phyloP scores from a whole-genome alignment of 1,140 invertebrate species.

The Ridgeia piscesae region DNA sequence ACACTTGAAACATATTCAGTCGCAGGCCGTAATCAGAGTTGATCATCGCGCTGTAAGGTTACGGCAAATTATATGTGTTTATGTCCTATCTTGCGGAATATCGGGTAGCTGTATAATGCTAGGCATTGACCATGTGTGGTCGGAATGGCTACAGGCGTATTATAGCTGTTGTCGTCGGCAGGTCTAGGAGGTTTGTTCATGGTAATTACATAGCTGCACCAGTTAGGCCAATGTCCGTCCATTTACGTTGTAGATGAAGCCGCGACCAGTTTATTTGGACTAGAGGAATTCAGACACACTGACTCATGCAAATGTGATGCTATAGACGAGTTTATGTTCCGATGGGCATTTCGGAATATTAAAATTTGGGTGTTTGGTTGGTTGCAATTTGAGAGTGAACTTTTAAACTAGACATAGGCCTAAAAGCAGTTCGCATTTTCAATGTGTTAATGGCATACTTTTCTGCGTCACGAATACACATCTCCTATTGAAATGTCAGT shows the following conservation, averaged over 20 bases:
- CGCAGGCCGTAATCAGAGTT: not conserved
- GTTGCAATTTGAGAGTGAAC: not conserved
- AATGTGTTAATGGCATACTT: no score
- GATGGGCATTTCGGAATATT: not conserved
- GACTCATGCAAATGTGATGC: not conserved
- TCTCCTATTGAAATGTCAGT: no score
- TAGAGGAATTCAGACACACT: not conserved
- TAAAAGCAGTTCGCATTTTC: no score
- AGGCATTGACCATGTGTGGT: not conserved
- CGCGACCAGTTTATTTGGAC: not conserved
- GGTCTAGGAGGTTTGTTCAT: not conserved
- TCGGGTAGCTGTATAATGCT: not conserved
- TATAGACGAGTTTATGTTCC: not conserved
- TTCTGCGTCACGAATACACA: no score
- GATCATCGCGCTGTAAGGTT: not conserved
- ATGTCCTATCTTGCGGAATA: not conserved
- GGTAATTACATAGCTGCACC: not conserved
- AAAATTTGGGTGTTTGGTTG: not conserved
- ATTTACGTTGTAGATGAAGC: not conserved
- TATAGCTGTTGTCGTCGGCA: not conserved
- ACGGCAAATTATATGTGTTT: not conserved
- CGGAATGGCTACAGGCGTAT: not conserved
- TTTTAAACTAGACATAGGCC: not conserved
- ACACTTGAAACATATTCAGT: not conserved
- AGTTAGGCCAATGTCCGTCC: not conserved